Evolutionary conservation across 2,113 vertebrate species (phyloP), one percentile per base, ranked within the genome.

Genomic region (Toxotes jaculatrix): DNA sequence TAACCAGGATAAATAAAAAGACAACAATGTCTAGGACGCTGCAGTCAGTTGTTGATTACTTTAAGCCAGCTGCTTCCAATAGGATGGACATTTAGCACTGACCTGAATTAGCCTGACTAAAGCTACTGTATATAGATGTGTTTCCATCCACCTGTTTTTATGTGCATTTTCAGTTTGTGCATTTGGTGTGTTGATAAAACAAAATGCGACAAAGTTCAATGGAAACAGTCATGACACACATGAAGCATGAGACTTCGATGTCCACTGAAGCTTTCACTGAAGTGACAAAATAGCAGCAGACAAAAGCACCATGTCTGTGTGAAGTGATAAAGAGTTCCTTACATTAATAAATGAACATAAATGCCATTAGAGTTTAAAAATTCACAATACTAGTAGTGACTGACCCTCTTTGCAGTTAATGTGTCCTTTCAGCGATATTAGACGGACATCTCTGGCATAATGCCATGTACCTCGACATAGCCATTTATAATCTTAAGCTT

Each of bases 1-100:
- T 59, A 49, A 79, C 32, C 16, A 32, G 63, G 55, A 70, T 67
- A 79, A 84, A 75, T 65, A 23, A 74, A 74, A 77, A 68, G 55
- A 68, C 62, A 61, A n/a, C 23, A 31, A 32, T 23, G 34, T 19
- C 45, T 43, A 31, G 56, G 67, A 64, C 72, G 56, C 55, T 32
- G 83, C 63, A 55, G 64, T 49, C 8, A 32, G 19, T 56, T 73
- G 63, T 63, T 43, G 14, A 72, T 75, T 51, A 62, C 45, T 67
- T 53, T 77, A 49, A 74, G 21, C 51, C n/a, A 36, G 7, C 49
- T 73, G 56, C 40, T 70, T 65, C 59, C 49, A 59, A 13, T 43
- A 70, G 10, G 40, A 56, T 23, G 17, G 49, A 16, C 16, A 47
- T 42, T 32, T 13, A 64, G 17, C 45, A 42, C 4, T 7, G 38